Evolutionary conservation across 2,888 invertebrate genomes (phyloP), one percentile per base, ranked within the genome.

Genomic region (Drosophila paracracens): DNA sequence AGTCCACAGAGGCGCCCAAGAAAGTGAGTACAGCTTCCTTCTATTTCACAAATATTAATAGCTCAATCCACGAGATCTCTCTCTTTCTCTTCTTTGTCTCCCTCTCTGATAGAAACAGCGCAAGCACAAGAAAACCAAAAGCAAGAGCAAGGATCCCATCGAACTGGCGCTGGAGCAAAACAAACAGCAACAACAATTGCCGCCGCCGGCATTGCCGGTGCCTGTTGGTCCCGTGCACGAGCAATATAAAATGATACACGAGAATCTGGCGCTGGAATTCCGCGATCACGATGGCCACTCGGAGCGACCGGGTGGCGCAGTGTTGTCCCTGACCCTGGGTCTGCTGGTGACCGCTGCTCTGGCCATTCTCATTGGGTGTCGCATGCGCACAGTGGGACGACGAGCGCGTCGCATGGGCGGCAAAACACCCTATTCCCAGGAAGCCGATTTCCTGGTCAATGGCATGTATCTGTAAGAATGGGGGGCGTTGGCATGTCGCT

Each of bases 401-500:
- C 94, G 97, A 65, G 95, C 97, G 73, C 94, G 96, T 76, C 95
- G 97, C 83, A 61, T 92, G 74, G 96, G 96, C 56, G 96, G 97
- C 70, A 96, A 97, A 93, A 95, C 96, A 58, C 95, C 96, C 25
- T 96, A 97, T 91, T 96, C 97, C 38, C 97, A 98, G 93, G 99
- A 99, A 94, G 98, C 98, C 0, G 99, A 99, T 94, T 99, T 98
- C 94, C 95, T 99, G 89, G 98, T 99, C 86, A 99, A 99, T 94
- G 99, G 99, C 91, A 99, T 99, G 98, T 99, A 99, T 94, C 95
- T 99, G 65, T 92, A 91, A 89, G 68, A 38, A 29, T 21, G 11
- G 43, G 18, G n/a, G 21, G 11, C 40, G 11, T 43, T 2, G 5
- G 11, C 29, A 58, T 43, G 46, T 48, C n/a, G 25, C 11, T 53